Evolutionary conservation across 2,113 vertebrate genomes (phyloP), one percentile per base, ranked within the genome.

Genomic region (Neodontobutis hainanensis): DNA sequence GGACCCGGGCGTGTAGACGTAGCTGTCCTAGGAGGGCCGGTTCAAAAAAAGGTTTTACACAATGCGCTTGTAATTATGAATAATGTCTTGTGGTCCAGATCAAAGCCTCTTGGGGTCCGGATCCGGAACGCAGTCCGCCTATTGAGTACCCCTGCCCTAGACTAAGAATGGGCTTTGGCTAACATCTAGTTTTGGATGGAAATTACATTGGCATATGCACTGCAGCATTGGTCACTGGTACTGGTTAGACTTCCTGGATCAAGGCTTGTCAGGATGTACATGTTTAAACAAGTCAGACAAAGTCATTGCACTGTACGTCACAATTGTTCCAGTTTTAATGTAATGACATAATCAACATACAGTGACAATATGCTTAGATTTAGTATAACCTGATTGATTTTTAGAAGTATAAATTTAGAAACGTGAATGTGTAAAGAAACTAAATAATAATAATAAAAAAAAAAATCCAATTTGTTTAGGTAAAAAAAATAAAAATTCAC

Each of bases 271-370:
- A 16, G 52, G 52, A 55, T 11, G 6, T 27, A 42, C 61, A 16
- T 59, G 66, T 44, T 51, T 55, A 2, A 42, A 63, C 66, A 80
- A 57, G 73, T 67, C 15, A 11, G 34, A 19, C 46, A 45, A 49
- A 46, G 45, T 58, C n/a, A 55, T 44, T 43, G 40, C 38, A 5
- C 11, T 15, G 16, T 11, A 11, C 11, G 3, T 7, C 10, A 45
- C 4, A n/a, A 8, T 0, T 9, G n/a, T 56, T 2, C 12, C n/a
- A 10, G 12, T 53, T 11, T 51, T 53, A 15, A 55, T 55, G 35
- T 14, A 55, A 55, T 38, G 3, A 55, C 14, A n/a, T 2, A 11
- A 55, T 35, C 19, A 46, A 55, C 27, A 27, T 27, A 27, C 19
- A 27, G 3, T 49, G 15, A 68, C 34, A 45, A 64, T 10, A 27